Evolutionary conservation across 2,113 vertebrate genomes (phyloP).

Genomic region (Antigone vipio): DNA sequence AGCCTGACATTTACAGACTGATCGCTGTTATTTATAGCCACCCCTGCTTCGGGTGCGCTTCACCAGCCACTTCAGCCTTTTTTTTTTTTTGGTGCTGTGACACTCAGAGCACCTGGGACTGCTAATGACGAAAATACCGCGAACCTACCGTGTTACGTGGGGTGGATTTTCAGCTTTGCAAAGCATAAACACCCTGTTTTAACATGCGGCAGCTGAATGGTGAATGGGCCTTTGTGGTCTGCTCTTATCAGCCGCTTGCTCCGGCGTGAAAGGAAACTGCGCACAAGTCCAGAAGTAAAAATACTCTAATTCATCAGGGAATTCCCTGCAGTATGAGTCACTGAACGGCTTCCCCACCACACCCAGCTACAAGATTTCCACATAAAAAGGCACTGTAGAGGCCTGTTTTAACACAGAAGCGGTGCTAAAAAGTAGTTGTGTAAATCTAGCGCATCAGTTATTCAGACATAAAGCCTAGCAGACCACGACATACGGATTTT

Average conservation of each 20-base stretch:
- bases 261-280: conserved; percentile 75
- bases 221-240: conserved; percentile 65
- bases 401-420: conserved; percentile 30
- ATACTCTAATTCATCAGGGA: conserved; percentile 89
- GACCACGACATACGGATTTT: background rate
- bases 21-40: conserved; percentile 15
- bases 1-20: conserved; percentile 7
- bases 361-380: conserved; percentile 69
- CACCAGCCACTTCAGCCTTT: background rate
- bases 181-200: background rate
- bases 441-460: background rate
- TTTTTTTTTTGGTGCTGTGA: rapidly evolving
- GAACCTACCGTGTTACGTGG: background rate
- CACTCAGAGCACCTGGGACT: background rate
- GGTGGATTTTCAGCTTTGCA: background rate
- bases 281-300: conserved; percentile 86
- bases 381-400: conserved; percentile 48
- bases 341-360: conserved; percentile 86
- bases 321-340: conserved; percentile 93
- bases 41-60: background rate
- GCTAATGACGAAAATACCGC: background rate
- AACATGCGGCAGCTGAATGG: background rate
- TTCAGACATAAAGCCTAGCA: background rate
- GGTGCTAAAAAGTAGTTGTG: background rate
- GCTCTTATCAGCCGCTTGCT: conserved; percentile 67